Evolutionary conservation across 2,888 invertebrate genomes (phyloP).

Genomic region (Agonopterix heracliana): DNA sequence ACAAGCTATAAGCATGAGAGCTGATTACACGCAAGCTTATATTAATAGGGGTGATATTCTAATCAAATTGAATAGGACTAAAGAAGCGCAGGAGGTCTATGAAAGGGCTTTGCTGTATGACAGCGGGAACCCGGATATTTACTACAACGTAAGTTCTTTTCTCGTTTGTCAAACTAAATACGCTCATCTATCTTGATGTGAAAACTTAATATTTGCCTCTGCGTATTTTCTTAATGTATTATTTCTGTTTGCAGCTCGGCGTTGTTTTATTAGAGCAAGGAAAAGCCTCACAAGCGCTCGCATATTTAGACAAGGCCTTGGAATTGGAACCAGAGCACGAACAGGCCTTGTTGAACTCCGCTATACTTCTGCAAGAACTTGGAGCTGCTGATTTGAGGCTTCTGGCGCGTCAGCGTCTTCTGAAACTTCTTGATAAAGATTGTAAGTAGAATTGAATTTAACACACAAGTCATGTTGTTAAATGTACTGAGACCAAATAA

Average conservation of each 20-base stretch:
- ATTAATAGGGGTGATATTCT: constrained; percentile 97
- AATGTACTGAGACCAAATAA: too few species aligned
- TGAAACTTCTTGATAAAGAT: constrained; percentile 86
- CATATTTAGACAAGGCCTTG: constrained; percentile 94
- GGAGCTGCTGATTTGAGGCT: constrained; percentile 87
- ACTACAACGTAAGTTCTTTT: constrained; percentile 87
- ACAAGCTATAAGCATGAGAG: constrained; percentile 97
- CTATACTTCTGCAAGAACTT: constrained; percentile 93
- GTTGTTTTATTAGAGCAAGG: constrained; percentile 96
- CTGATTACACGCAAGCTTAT: constrained; percentile 97
- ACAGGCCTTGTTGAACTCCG: constrained; percentile 95
- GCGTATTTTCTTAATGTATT: not conserved
- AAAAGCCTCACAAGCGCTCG: constrained; percentile 91
- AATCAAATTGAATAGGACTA: constrained; percentile 94
- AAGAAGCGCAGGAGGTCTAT: constrained; percentile 96
- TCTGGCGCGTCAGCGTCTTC: constrained; percentile 86
- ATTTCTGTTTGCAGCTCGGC: constrained; percentile 80
- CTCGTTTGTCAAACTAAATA: not conserved
- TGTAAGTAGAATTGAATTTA: constrained; percentile 39
- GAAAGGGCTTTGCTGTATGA: constrained; percentile 94
- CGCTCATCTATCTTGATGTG: too few species aligned
- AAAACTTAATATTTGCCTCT: not conserved
- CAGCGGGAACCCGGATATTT: constrained; percentile 94
- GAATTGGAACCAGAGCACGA: constrained; percentile 96
- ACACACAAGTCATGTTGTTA: constrained; percentile 8